Evolutionary conservation across 2,113 vertebrate species (phyloP).

Genomic region (Recurvirostra avosetta): DNA sequence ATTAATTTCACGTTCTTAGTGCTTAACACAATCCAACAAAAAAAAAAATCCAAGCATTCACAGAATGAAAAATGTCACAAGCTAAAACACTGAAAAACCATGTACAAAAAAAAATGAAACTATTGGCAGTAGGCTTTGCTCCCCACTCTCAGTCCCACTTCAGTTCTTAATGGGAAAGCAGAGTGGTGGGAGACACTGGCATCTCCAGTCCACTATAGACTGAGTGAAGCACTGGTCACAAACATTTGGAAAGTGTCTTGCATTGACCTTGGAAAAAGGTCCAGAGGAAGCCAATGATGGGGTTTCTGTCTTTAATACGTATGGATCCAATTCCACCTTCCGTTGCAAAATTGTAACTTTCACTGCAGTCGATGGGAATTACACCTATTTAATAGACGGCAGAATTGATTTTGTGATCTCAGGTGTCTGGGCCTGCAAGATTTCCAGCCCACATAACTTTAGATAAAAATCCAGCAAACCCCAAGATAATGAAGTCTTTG

Average conservation of each 20-base stretch:
- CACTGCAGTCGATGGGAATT: constrained; percentile 24
- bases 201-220: background rate
- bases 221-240: background rate
- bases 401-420: constrained; percentile 45
- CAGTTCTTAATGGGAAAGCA: background rate
- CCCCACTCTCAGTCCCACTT: background rate
- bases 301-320: background rate
- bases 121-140: background rate
- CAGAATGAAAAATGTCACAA: background rate
- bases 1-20: background rate
- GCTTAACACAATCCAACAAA: background rate
- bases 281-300: background rate
- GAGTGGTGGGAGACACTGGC: background rate
- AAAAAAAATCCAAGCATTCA: background rate
- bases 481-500: constrained; percentile 22
- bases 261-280: background rate
- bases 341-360: background rate
- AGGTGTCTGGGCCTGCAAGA: background rate
- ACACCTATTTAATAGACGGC: constrained; percentile 38
- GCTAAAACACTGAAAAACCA: background rate
- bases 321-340: constrained; percentile 19
- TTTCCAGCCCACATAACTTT: constrained; percentile 25
- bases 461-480: constrained; percentile 45
- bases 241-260: background rate
- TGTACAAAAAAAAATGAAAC: background rate